Evolutionary conservation across 64 coral and sea anemone genomes (phyloP).

Genomic region (Montipora cactus): DNA sequence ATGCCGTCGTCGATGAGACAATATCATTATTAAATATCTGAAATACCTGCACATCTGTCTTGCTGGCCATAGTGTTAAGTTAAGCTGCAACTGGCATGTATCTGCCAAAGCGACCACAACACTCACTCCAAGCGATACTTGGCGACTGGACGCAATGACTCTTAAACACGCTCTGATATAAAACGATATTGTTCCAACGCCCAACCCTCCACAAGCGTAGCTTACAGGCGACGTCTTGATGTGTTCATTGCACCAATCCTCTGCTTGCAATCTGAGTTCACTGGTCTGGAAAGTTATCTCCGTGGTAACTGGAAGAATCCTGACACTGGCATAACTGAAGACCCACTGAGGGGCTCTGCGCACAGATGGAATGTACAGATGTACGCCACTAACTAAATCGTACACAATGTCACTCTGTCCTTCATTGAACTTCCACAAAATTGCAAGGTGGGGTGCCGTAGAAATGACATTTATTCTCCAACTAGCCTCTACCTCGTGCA

Average conservation of each 20-base stretch:
- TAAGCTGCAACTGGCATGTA: constrained; percentile 82
- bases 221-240: constrained; percentile 54
- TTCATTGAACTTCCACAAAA: constrained; percentile 99
- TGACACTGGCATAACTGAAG: constrained; percentile 77
- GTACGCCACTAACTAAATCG: constrained; percentile 74
- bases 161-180: constrained; percentile 83
- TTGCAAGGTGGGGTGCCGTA: constrained; percentile 59
- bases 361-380: constrained; percentile 83
- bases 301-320: constrained; percentile 61
- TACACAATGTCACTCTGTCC: constrained; percentile 73
- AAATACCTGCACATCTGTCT: constrained; percentile 80
- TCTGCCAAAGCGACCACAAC: constrained; percentile 91
- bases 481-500: constrained; percentile 69
- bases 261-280: constrained; percentile 19
- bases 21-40: too few relatives aligned
- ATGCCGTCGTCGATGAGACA: too few relatives aligned
- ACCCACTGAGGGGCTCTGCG: constrained; percentile 74
- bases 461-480: constrained; percentile 81
- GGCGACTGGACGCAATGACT: constrained; percentile 36
- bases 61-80: constrained; percentile 89
- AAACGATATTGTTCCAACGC: constrained; percentile 35
- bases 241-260: constrained; percentile 78
- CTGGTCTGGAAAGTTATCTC: constrained; percentile 53
- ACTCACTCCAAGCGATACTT: constrained; percentile 63
- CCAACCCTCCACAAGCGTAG: constrained; percentile 43